Evolutionary conservation across 2,888 invertebrate species (phyloP), one percentile per base, ranked within the genome.

Genomic region (Neuroscelio doddi): DNA sequence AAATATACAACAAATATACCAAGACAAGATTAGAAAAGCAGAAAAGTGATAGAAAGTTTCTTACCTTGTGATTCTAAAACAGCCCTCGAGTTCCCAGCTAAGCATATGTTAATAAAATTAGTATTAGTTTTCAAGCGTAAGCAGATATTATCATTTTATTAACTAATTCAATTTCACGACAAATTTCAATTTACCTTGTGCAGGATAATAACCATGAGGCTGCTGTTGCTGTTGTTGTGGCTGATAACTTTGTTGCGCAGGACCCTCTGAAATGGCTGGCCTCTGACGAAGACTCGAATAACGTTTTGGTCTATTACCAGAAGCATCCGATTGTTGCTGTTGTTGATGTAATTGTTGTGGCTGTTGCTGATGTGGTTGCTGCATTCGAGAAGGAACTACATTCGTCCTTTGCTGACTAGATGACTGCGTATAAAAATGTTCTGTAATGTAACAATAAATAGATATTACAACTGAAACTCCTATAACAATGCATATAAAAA

Each of bases 251-350:
- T 77, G 80, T 47, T 79, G 81, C 1, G 75, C 64, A 24, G 76
- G 77, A 16, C 75, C 82, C 21, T 85, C 84, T 1, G 81, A 63
- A 30, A 84, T 80, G 5, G 78, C 67, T 38, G 86, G 85, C 51
- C 89, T 83, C 78, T 90, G 90, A 52, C 91, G 86, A 72, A 91
- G 87, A 56, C 90, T 89, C 1, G 91, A 92, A 79, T 92, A 92
- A 16, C 91, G 86, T 75, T 91, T 91, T 5, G 90, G 88, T 67
- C 89, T 85, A 57, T 83, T 86, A 26, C 81, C 83, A 51, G 85
- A 77, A 29, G 84, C 84, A 61, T 83, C 84, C 9, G 67, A 29
- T 12, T 57, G 59, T 42, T 62, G 69, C 24, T 57, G 68, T n/a
- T 59, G 64, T 14, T 64, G 64, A 8, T 70, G 80, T 61, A 73